Evolutionary conservation across 2,797 vertebrate genomes (phyloP).

Genomic region (Coilia nasus): DNA sequence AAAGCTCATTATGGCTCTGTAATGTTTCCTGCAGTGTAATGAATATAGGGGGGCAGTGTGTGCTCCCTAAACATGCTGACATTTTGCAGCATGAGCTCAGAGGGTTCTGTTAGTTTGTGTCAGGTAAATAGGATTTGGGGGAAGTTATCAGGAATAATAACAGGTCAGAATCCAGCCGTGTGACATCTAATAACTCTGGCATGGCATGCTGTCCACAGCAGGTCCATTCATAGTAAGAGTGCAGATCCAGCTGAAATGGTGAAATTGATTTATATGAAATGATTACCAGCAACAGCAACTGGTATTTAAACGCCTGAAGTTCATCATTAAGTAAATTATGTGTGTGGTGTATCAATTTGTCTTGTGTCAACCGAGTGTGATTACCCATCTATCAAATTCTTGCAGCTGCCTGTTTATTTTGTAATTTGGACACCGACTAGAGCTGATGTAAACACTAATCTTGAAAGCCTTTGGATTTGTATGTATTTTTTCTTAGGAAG

Average conservation of each 20-base stretch:
- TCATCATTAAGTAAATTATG: constrained; percentile 24
- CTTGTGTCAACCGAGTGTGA: background rate
- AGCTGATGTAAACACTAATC: background rate
- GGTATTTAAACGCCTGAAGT: constrained; percentile 20
- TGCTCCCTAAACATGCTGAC: constrained; percentile 42
- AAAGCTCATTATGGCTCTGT: constrained; percentile 67
- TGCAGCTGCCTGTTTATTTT: constrained; percentile 4
- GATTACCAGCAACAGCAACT: constrained; percentile 18
- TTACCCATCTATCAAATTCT: constrained; percentile 14
- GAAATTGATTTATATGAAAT: constrained; percentile 15
- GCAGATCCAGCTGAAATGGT: constrained; percentile 6
- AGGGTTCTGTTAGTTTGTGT: constrained; percentile 29
- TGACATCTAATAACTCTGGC: constrained; percentile 44
- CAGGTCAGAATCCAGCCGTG: constrained; percentile 41
- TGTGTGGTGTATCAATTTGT: constrained; percentile 21
- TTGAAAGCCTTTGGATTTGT: background rate
- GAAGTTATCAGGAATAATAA: constrained; percentile 52
- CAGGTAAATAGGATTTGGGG: constrained; percentile 46
- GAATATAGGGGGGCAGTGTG: constrained; percentile 59
- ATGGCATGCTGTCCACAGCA: constrained; percentile 28
- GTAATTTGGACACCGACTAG: background rate
- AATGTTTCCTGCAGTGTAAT: constrained; percentile 58
- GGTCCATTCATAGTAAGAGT: constrained; percentile 2
- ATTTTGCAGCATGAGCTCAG: constrained; percentile 32
- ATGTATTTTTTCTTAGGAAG: background rate